phyloP scores from a whole-genome alignment of 2,113 vertebrate genomes.

The Rafetus swinhoei region DNA sequence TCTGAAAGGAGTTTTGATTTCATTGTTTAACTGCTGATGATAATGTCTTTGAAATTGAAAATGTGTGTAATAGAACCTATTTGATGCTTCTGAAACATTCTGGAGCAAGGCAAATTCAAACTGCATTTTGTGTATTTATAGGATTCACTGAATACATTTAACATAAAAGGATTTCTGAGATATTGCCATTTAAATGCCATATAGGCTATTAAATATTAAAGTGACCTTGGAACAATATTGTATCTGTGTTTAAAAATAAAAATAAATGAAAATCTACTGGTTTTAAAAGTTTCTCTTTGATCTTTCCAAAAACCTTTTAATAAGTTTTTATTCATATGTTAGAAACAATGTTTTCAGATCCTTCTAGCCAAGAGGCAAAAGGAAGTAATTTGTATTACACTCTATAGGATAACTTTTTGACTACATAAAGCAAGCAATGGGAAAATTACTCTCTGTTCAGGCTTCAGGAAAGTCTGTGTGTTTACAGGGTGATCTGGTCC shows the following conservation, averaged over 20 bases:
- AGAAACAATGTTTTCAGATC: constrained; percentile 65
- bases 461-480: constrained; percentile 42
- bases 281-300: constrained; percentile 71
- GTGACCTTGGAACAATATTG: constrained; percentile 74
- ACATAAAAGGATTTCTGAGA: constrained; percentile 65
- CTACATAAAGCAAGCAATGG: constrained; percentile 19
- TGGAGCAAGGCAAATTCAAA: constrained; percentile 1
- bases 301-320: constrained; percentile 76
- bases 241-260: constrained; percentile 62
- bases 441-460: constrained; percentile 48
- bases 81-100: constrained; percentile 64
- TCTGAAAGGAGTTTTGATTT: constrained; percentile 50
- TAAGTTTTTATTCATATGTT: constrained; percentile 49
- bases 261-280: constrained; percentile 66
- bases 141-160: constrained; percentile 45
- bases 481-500: constrained; percentile 54
- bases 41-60: constrained; percentile 55
- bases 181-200: constrained; percentile 75
- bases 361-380: constrained; percentile 64
- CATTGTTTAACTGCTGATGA: constrained; percentile 13
- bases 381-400: constrained; percentile 42
- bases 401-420: constrained; percentile 41
- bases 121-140: constrained; percentile 32
- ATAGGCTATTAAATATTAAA: constrained; percentile 75
- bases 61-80: background rate